Base-by-base conservation (phyloP, 2,888 invertebrate genomes). In the Agelastica alni region DNA sequence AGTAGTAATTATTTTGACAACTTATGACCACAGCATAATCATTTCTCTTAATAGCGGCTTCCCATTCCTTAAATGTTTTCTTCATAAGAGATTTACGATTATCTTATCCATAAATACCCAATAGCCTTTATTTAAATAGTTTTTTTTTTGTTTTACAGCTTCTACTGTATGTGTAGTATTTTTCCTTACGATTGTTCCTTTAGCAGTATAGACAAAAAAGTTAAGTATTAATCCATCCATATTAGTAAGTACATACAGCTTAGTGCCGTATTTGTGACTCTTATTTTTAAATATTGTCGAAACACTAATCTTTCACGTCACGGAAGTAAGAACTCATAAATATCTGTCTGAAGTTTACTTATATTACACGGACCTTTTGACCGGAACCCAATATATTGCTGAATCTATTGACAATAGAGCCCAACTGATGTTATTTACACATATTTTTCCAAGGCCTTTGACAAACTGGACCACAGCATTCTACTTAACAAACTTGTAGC, bases 271-370 rank as follows among this genome's bases (percentile, higher is more conserved):
- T 22, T 22, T 22, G 22, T 22, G 22, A 7, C 22, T 22, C 22
- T 22, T 22, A 22, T 22, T 22, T 22, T 22, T 36, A 36, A 36
- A 12, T 7, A 36, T 36, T 13, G 14, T 13, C 36, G 10, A n/a
- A n/a, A n/a, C n/a, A n/a, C n/a, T n/a, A n/a, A n/a, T n/a, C n/a
- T n/a, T 13, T 9, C 36, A 36, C 14, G 36, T 14, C 13, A 36
- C 14, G 36, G 36, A 36, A 36, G 36, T 36, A 36, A 10, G 14
- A 14, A 36, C 36, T 36, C 36, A 12, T 36, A 36, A 13, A 36
- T 13, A 36, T 36, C 12, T 32, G n/a, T 32, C n/a, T n/a, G n/a
- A 32, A 36, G 36, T 36, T 36, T 36, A 36, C 36, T 36, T 36
- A 36, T 36, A 36, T 36, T 14, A n/a, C n/a, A n/a, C n/a, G n/a